phyloP scores from a whole-genome alignment of 1,140 invertebrate genomes.

The Leptinotarsa defecta region DNA sequence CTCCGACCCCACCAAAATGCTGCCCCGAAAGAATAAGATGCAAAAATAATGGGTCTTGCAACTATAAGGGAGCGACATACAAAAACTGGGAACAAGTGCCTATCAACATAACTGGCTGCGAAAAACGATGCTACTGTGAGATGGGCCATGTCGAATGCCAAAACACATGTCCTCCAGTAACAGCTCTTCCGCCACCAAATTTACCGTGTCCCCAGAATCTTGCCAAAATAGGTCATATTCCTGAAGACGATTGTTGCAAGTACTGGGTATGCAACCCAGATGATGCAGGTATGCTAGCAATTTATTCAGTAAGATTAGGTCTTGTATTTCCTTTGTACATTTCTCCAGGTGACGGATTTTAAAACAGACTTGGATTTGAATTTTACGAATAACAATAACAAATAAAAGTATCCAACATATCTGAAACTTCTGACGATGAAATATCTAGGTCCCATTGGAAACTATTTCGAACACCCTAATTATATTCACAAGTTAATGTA shows the following conservation, averaged over 20 bases:
- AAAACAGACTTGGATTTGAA: no score
- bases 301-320: not conserved
- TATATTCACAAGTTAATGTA: no score
- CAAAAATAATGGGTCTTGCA: conserved; percentile 77
- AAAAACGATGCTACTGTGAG: conserved; percentile 84
- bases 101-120: conserved; percentile 74
- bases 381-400: no score
- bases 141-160: conserved; percentile 84
- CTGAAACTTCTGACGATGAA: no score
- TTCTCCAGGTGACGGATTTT: no score
- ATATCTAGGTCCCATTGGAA: no score
- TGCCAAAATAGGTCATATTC: conserved; percentile 69
- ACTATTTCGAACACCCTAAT: no score
- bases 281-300: conserved; percentile 37
- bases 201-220: conserved; percentile 70
- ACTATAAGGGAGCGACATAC: conserved; percentile 68
- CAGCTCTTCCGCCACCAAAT: conserved; percentile 72
- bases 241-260: conserved; percentile 79
- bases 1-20: conserved; percentile 76
- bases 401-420: no score
- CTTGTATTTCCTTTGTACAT: no score
- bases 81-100: conserved; percentile 62
- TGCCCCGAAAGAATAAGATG: conserved; percentile 79
- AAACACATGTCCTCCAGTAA: conserved; percentile 74
- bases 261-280: conserved; percentile 68